These are phyloP conservation scores for Pocillopora grandis DNA, from an alignment of 92 coral and sea anemone species.

Conservation along the genomic window DNA sequence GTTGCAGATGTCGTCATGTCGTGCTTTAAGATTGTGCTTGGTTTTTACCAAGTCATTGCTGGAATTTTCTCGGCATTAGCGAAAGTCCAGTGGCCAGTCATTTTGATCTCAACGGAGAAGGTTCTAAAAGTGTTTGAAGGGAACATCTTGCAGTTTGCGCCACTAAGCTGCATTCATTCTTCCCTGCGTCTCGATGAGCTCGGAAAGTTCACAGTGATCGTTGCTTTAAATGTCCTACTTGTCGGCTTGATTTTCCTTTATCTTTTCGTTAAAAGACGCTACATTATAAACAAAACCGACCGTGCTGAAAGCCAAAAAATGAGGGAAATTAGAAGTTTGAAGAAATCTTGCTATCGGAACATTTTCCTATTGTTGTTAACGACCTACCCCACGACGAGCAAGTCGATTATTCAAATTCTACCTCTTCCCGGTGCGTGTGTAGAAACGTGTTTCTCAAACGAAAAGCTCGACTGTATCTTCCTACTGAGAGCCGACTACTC, in stretches of 20 bases:
- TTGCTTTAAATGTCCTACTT: constrained; percentile 4
- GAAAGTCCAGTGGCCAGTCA: constrained; percentile 40
- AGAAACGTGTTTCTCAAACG: no score
- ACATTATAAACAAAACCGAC: background rate
- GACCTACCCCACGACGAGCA: no score
- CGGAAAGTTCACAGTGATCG: constrained; percentile 18
- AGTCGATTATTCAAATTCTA: no score
- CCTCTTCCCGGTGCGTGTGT: no score
- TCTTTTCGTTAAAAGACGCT: constrained; percentile 12
- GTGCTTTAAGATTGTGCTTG: constrained; percentile 47
- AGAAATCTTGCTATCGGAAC: constrained; percentile 40
- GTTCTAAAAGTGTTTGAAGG: constrained; percentile 33
- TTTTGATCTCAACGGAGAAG: constrained; percentile 30
- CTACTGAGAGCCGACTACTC: no score
- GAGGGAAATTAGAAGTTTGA: background rate
- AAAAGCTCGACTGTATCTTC: no score
- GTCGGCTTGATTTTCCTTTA: constrained; percentile 15
- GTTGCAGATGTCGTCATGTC: constrained; percentile 49
- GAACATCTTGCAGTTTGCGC: constrained; percentile 45
- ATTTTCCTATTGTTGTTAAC: background rate
- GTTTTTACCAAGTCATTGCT: constrained; percentile 52
- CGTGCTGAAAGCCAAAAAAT: background rate
- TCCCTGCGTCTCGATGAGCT: constrained; percentile 15
- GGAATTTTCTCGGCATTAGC: constrained; percentile 45
- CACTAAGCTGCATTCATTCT: constrained; percentile 32